Percentiles rank a stretch among this genome's conserved stretches.
phyloP scores from a whole-genome alignment of 2,888 invertebrate species.

The Rhabditophanes sp. region DNA sequence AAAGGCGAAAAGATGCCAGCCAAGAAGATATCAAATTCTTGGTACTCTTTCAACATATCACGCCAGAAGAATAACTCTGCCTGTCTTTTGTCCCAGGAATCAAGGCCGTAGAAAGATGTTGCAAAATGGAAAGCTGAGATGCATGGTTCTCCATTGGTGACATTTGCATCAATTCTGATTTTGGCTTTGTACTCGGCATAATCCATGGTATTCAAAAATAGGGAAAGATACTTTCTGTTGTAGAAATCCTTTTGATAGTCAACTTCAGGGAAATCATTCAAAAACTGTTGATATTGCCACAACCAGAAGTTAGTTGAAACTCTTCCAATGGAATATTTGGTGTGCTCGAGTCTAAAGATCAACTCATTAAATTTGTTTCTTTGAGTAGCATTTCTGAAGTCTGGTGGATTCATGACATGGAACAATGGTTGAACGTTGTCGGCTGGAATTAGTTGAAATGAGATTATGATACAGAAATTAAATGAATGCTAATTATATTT shows the following conservation, averaged over 20 bases:
- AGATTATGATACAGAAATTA: conserved; percentile 2
- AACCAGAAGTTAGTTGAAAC: conserved; percentile 32
- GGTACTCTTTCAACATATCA: conserved; percentile 32
- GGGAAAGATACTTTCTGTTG: conserved; percentile 27
- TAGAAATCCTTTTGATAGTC: conserved; percentile 38
- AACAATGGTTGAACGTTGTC: conserved; percentile 43
- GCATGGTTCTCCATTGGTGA: conserved; percentile 35
- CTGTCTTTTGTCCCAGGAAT: conserved; percentile 43
- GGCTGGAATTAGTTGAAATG: conserved; percentile 13
- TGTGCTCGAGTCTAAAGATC: conserved; percentile 37
- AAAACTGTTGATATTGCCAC: conserved; percentile 40
- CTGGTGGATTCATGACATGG: conserved; percentile 41
- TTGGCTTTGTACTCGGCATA: conserved; percentile 35
- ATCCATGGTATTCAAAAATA: conserved; percentile 40
- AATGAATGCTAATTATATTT: conserved; percentile 1
- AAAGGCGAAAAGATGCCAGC: conserved; percentile 39
- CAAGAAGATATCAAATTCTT: conserved; percentile 39
- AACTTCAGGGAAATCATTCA: conserved; percentile 41
- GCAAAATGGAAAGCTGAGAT: conserved; percentile 40
- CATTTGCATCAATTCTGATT: conserved; percentile 29
- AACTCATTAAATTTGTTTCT: conserved; percentile 34
- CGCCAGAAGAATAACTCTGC: conserved; percentile 42
- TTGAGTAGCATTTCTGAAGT: conserved; percentile 26
- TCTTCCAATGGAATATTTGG: conserved; percentile 35
- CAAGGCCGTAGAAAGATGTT: conserved; percentile 39